phyloP scores from a whole-genome alignment of 2,888 invertebrate species.

The Tryphoninae sp. region DNA sequence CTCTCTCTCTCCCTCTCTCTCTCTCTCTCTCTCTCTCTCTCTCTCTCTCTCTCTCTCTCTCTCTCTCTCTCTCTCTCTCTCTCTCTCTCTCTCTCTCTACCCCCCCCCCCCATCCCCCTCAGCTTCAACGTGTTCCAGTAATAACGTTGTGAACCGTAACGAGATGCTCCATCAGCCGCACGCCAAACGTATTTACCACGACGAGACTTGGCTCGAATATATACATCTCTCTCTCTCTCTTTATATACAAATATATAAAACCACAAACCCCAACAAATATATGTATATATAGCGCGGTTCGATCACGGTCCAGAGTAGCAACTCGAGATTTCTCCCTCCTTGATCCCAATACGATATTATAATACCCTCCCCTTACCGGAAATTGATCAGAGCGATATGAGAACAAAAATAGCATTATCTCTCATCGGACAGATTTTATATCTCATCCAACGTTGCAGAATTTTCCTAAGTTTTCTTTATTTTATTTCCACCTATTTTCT shows the following conservation, averaged over 20 bases:
- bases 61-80: background rate
- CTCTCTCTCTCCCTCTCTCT: too few relatives aligned
- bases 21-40: too few relatives aligned
- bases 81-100: background rate
- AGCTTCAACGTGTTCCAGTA: slow-evolving; percentile 34
- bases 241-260: background rate
- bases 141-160: slow-evolving; percentile 58
- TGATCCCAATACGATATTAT: slow-evolving; percentile 7
- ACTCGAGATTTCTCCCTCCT: background rate
- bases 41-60: too few relatives aligned
- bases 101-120: background rate
- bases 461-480: background rate
- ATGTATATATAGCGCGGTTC: slow-evolving; percentile 18
- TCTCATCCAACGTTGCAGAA: background rate
- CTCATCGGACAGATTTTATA: background rate
- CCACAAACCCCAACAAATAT: background rate
- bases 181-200: slow-evolving; percentile 53
- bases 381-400: slow-evolving; percentile 8
- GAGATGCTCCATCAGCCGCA: slow-evolving; percentile 54
- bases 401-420: slow-evolving; percentile 36
- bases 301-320: slow-evolving; percentile 30
- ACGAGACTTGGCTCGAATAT: slow-evolving; percentile 4
- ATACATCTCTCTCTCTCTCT: background rate
- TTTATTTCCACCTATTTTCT: background rate
- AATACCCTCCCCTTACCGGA: slow-evolving; percentile 9